A percentile compares a stretch with the other conserved stretches of the same genome.
These are phyloP conservation scores for Agonum fuliginosum DNA, from an alignment of 2,888 invertebrate species.

Conservation along the genomic window DNA sequence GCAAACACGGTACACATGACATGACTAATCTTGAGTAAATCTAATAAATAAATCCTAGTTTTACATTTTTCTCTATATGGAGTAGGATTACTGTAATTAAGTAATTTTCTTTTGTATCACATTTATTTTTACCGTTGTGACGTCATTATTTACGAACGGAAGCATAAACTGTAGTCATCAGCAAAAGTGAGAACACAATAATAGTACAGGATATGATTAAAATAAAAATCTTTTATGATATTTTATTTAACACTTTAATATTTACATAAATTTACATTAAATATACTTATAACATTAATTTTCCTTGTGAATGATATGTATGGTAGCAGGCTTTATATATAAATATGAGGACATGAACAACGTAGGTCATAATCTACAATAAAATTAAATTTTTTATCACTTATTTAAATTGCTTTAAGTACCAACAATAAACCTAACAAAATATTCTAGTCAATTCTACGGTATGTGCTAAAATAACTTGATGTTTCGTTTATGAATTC, in stretches of 20 bases:
- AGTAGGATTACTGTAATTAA: not conserved
- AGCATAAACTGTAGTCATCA: too few relatives aligned
- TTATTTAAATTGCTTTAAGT: constrained; percentile 49
- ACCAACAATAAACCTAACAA: constrained; percentile 41
- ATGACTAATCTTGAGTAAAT: constrained; percentile 18
- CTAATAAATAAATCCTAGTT: not conserved
- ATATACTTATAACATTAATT: constrained; percentile 57
- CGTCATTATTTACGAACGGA: too few relatives aligned
- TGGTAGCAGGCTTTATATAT: constrained; percentile 56
- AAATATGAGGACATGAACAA: constrained; percentile 47
- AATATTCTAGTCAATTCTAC: constrained; percentile 25
- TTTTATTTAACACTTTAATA: constrained; percentile 52
- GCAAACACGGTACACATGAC: too few relatives aligned
- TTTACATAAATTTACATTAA: constrained; percentile 58
- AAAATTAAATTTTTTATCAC: constrained; percentile 35
- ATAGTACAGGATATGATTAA: constrained; percentile 8
- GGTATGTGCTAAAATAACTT: constrained; percentile 8
- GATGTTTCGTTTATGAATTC: constrained; percentile 9
- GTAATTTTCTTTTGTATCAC: not conserved
- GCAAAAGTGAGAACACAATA: not conserved
- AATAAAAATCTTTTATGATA: constrained; percentile 36
- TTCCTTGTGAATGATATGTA: constrained; percentile 57
- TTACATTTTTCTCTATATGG: not conserved
- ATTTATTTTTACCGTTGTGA: not conserved
- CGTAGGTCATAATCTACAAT: constrained; percentile 19